Conservation (phyloP, 2,113 vertebrate species). For the Syngnathus typhle region DNA sequence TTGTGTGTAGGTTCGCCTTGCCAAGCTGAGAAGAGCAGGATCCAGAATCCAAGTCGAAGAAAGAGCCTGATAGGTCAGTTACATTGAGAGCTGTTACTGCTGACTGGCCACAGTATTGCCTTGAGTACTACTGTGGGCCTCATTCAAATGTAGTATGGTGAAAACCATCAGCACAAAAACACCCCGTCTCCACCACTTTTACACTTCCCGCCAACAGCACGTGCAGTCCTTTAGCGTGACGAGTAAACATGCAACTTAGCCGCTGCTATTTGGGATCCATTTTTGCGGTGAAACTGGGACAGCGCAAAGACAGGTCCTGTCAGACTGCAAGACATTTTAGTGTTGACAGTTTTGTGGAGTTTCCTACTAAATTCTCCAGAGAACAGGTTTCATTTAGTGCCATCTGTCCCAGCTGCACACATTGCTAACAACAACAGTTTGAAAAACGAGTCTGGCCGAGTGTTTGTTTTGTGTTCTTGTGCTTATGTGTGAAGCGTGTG, state of each 20-base stretch:
- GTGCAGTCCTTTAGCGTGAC: too few species aligned
- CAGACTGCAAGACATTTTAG: neutral
- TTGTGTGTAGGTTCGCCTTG: conserved; percentile 83
- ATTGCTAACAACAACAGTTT: conserved; percentile 31
- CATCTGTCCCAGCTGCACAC: conserved; percentile 38
- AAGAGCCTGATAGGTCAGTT: conserved; percentile 88
- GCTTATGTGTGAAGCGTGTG: conserved; percentile 6
- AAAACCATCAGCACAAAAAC: neutral
- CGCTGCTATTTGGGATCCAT: neutral
- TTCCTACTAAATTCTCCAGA: neutral
- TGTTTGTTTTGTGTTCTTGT: conserved; percentile 10
- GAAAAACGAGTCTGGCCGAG: conserved; percentile 46
- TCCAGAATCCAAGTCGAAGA: conserved; percentile 86
- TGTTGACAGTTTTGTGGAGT: neutral
- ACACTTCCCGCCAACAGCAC: too few species aligned
- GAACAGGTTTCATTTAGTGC: neutral
- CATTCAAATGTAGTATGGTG: neutral
- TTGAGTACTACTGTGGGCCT: neutral
- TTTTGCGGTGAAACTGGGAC: neutral
- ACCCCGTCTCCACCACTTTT: too few species aligned
- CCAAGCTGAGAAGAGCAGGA: conserved; percentile 92
- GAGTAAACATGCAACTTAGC: neutral
- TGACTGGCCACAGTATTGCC: neutral
- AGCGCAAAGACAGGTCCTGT: neutral
- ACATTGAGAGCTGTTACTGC: conserved; percentile 12